A percentile compares a stretch with the other conserved stretches of the same genome.
Conservation (phyloP, 2,797 vertebrate genomes). For the Chloroceryle inda region DNA sequence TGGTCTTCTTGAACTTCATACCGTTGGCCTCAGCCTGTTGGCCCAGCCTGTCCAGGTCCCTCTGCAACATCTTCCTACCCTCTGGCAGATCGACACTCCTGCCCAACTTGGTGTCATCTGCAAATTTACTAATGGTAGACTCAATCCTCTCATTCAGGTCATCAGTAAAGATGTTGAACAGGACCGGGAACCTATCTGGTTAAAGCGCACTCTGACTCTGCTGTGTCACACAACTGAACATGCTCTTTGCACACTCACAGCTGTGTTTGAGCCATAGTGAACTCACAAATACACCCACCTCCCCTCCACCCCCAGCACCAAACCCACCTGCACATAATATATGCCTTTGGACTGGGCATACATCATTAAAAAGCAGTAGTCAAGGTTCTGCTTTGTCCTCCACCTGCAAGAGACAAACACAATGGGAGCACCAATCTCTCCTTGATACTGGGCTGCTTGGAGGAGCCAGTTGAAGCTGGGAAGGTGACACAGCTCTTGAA, state of each 20-base stretch:
- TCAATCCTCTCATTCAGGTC: no score
- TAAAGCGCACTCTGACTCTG: not conserved
- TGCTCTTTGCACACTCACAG: not conserved
- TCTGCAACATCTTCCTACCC: no score
- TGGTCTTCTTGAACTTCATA: no score
- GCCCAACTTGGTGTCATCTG: no score
- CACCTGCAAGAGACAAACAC: conserved; percentile 83
- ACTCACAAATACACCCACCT: not conserved
- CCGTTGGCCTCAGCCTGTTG: no score
- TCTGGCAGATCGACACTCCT: no score
- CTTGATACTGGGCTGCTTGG: not conserved
- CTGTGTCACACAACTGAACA: not conserved
- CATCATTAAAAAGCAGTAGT: conserved; percentile 99
- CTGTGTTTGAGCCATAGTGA: not conserved
- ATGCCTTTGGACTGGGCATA: conserved; percentile 97
- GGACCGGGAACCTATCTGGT: not conserved
- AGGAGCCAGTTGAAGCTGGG: not conserved
- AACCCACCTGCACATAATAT: conserved; percentile 95
- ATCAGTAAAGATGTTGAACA: no score
- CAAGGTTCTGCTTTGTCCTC: conserved; percentile 98
- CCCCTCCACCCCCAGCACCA: not conserved
- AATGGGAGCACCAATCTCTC: rapidly evolving
- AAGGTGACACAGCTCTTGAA: not conserved
- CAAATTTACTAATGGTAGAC: no score
- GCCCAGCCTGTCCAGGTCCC: no score